A percentile compares a stretch with the other conserved stretches of the same genome.
These are phyloP conservation scores for Pristionchus entomophagus DNA, from an alignment of 2,888 invertebrate species.

Conservation along the genomic window DNA sequence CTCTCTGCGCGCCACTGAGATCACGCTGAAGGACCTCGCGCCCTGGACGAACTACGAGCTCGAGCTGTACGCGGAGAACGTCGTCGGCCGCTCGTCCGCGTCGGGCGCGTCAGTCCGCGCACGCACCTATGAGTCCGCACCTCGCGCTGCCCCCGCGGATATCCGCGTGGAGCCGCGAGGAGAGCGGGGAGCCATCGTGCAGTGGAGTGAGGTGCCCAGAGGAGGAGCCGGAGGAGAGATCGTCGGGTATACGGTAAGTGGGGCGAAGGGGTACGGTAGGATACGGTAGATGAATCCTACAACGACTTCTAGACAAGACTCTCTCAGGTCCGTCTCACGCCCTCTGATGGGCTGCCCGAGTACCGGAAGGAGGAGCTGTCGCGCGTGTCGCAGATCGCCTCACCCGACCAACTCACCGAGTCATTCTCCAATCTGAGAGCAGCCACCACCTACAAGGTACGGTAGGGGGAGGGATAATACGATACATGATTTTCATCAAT, in stretches of 20 bases:
- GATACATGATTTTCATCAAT: no score
- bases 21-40: constrained; percentile 83
- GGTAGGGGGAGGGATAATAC: neutral
- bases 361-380: neutral
- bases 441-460: constrained; percentile 86
- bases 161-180: constrained; percentile 53
- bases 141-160: constrained; percentile 23
- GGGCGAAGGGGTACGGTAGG: neutral
- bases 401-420: constrained; percentile 49
- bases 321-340: constrained; percentile 58
- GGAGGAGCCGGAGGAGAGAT: constrained; percentile 64
- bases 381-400: constrained; percentile 50
- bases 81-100: constrained; percentile 88
- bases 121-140: constrained; percentile 38
- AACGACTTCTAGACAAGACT: constrained; percentile 48
- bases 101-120: constrained; percentile 81
- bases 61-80: constrained; percentile 87
- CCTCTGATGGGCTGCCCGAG: constrained; percentile 44
- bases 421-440: constrained; percentile 87
- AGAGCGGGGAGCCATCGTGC: constrained; percentile 58
- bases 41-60: constrained; percentile 93
- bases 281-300: neutral
- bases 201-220: constrained; percentile 66
- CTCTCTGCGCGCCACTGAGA: constrained; percentile 67
- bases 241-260: constrained; percentile 65